Percentiles rank a stretch among this genome's conserved stretches.
Conservation (phyloP, 2,888 invertebrate genomes). For the Trachelus stipa region DNA sequence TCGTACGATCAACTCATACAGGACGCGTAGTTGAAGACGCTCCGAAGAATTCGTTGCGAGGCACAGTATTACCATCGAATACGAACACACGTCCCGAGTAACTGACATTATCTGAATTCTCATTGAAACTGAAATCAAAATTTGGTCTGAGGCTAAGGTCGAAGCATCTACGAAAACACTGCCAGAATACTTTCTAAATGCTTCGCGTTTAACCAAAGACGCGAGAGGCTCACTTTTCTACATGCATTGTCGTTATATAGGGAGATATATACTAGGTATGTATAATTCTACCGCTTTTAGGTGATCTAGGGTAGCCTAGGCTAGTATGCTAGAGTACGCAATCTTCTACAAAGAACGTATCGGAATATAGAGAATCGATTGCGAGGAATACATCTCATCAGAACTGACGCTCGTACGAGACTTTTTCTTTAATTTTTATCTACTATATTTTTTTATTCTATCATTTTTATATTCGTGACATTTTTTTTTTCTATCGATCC, state of each 20-base stretch:
- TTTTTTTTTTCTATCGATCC: not conserved
- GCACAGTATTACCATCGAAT: not conserved
- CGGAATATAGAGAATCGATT: constrained; percentile 14
- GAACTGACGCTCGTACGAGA: constrained; percentile 30
- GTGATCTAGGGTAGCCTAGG: constrained; percentile 45
- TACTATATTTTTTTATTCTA: not conserved
- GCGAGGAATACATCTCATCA: constrained; percentile 28
- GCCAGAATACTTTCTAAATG: constrained; percentile 62
- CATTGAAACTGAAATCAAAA: constrained; percentile 55
- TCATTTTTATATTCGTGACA: not conserved
- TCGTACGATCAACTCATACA: not conserved
- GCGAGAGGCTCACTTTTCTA: constrained; percentile 65
- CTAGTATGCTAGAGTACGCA: constrained; percentile 31
- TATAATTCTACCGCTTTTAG: constrained; percentile 47
- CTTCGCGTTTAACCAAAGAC: constrained; percentile 64
- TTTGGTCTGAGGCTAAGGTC: constrained; percentile 60
- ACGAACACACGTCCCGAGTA: not conserved
- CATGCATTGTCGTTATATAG: constrained; percentile 60
- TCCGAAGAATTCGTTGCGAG: not conserved
- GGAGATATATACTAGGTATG: constrained; percentile 31
- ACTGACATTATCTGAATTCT: constrained; percentile 20
- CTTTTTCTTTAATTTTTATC: constrained; percentile 8
- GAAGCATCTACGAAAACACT: constrained; percentile 63
- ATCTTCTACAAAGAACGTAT: not conserved
- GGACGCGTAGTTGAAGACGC: not conserved